Evolutionary conservation across 2,797 vertebrate species (phyloP), one percentile per base, ranked within the genome.

Genomic region (Pseudocheirus occidentalis): DNA sequence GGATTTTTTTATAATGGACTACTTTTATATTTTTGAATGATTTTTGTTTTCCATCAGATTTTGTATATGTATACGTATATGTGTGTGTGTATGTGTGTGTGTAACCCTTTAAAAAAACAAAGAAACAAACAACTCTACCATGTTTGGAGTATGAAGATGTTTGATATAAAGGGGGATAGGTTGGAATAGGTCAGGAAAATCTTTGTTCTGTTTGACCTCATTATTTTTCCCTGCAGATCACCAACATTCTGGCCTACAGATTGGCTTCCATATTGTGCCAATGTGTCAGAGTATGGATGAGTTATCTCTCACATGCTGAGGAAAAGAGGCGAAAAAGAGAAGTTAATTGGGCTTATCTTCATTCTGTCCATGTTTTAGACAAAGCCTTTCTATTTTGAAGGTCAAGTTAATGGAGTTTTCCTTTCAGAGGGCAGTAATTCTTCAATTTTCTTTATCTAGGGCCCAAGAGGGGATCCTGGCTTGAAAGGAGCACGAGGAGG

Each of bases 401-500:
- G 55, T 34, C 34, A 95, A 50, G 46, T 93, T 87, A 90, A 14
- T 34, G 14, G 53, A 90, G 24, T 93, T 95, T 54, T 91, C 29
- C 66, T 90, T 92, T 16, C 53, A 29, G 62, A 24, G 57, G 53
- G 92, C 94, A 96, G 29, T 96, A 96, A 97, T 55, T 2, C 73
- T 90, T 87, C 93, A 4, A 94, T 96, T 96, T 90, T 97, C 0
- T 95, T 13, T 16, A 10, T 73, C 16, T 93, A 98, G 98, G 98
- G 98, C 55, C 90, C 91, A 55, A 97, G 98, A 97, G 98, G 98
- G 97, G 97, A 97, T 66, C 73, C 52, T 16, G 98, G 98, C 58
- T 1, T 81, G 62, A 98, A 98, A 93, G 98, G 98, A 94, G 94
- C 96, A 53, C 96, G 94, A 92, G 98, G 98, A 95, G 5, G 5